Evolutionary conservation across 1,140 invertebrate genomes (phyloP), one percentile per base, ranked within the genome.

Genomic region (Listronotus oregonensis): DNA sequence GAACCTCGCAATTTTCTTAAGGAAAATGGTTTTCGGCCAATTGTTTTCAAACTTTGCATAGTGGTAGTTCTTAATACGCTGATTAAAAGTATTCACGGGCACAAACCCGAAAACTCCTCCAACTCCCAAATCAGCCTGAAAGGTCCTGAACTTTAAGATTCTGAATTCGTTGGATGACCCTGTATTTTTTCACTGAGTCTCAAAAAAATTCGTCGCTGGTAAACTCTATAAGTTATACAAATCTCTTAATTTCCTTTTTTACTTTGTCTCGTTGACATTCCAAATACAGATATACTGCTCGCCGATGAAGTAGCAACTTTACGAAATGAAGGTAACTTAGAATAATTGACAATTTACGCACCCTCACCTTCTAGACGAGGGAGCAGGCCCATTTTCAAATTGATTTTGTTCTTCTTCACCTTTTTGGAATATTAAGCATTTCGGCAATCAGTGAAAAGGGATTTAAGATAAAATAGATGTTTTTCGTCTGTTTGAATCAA

Each of bases 361-460:
- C 61, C 61, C 61, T 37, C 15, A 47, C 43, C 43, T 63, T 63
- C 21, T 39, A 51, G 39, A 42, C 6, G 46, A 27, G 18, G 15
- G 58, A 51, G 32, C 32, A 37, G 34, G 8, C 51, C 51, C 52
- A 49, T 54, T 55, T 64, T 39, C 51, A 64, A 64, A 64, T 64
- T 64, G 61, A 64, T 64, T 64, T 64, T 56, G 61, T 64, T 64
- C 51, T 64, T 47, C 52, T 64, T 64, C 61, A 64, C 61, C 61
- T 64, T 64, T 64, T 56, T 55, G 51, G 61, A 64, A 64, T 64
- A 64, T 64, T 64, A 64, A 64, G 56, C 50, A 54, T 39, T n/a
- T 40, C 49, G 50, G 14, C 60, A 63, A 63, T 63, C 60, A 55
- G 40, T 40, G 60, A 63, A 63, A 63, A 34, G 52, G 50, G 49